Base-by-base conservation (phyloP, 2,113 vertebrate genomes). In the Nycticebus coucang region DNA sequence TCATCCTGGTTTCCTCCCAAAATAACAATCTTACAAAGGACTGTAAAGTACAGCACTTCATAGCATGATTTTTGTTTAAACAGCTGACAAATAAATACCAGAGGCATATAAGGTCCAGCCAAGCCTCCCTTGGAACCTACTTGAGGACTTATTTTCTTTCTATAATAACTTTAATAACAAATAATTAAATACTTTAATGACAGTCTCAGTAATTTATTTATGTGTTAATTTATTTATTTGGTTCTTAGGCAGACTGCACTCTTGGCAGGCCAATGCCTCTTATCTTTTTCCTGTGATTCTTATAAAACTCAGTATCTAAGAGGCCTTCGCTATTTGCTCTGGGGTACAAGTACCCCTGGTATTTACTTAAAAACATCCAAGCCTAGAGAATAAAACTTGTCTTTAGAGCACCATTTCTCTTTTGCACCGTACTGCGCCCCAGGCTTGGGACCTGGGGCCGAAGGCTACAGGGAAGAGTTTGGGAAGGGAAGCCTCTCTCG, bases 391-490 rank as follows among this genome's bases (percentile, higher is more conserved):
- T 17, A 45, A 60, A 8, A 64, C 37, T 7, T 24, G 71, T 53
- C 80, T 80, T 45, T 9, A 80, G 82, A 89, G 45, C 64, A 96
- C 79, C 80, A 35, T 64, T 91, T 94, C 35, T 4, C 28, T 74
- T 89, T 60, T 62, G 55, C 35, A 13, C 4, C 0, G 30, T 8
- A 19, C 41, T 12, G 88, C 24, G n/a, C 89, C 45, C 66, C 37
- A 57, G 45, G 69, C 33, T 90, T 11, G 95, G 86, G 96, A 96
- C 95, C 79, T 96, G 62, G 37, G 91, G 94, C 89, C n/a, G 4
- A 15, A 93, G 72, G 87, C 95, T 95, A 93, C 94, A 74, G 95
- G 83, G 97, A 95, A 97, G 97, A 97, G 96, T 97, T 96, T n/a
- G 10, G 86, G n/a, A 92, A 55, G 95, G 95, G 94, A 97, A 98